Conservation (phyloP, 2,888 invertebrate species). For the Cenopis cana region DNA sequence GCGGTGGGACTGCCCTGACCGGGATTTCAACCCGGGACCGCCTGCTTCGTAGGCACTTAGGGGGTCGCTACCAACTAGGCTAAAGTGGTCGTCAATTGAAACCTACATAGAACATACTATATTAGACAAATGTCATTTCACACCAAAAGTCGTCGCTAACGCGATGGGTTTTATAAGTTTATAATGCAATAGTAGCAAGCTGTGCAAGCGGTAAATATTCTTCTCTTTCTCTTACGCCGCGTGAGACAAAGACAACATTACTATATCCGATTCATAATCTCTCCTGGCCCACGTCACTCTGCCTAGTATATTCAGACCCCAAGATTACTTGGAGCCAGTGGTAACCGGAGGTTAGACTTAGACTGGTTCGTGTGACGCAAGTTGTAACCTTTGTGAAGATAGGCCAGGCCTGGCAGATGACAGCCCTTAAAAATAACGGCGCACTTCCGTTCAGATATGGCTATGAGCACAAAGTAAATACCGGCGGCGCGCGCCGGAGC, state of each 20-base stretch:
- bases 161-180: too few relatives aligned
- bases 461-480: too few relatives aligned
- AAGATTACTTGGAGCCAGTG: not conserved
- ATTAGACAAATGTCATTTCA: not conserved
- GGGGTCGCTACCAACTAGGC: too few relatives aligned
- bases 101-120: not conserved
- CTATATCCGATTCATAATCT: not conserved
- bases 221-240: not conserved
- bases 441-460: constrained; percentile 17
- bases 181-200: not conserved
- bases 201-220: not conserved
- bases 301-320: not conserved
- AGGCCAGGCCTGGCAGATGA: constrained; percentile 20
- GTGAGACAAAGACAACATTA: not conserved
- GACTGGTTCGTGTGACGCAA: not conserved
- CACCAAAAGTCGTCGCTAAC: too few relatives aligned
- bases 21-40: too few relatives aligned
- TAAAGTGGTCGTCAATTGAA: too few relatives aligned
- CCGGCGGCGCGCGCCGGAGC: too few relatives aligned
- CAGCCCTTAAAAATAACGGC: constrained; percentile 32
- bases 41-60: too few relatives aligned
- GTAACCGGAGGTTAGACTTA: not conserved
- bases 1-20: too few relatives aligned
- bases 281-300: not conserved
- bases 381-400: not conserved